Evolutionary conservation across 2,113 vertebrate species (phyloP).

Genomic region (Dicerorhinus sumatrensis): DNA sequence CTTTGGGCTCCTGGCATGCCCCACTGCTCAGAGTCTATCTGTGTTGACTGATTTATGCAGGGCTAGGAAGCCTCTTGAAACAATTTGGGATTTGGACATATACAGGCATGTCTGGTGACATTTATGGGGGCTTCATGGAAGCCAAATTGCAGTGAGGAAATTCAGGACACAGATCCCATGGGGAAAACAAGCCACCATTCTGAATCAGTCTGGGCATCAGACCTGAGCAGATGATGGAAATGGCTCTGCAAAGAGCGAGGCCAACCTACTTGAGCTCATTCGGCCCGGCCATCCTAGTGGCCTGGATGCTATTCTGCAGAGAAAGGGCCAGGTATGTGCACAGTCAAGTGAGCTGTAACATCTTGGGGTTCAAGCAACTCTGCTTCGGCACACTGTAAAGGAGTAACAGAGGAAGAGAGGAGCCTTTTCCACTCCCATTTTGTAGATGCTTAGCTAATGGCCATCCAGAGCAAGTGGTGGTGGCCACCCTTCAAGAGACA

Average conservation of each 20-base stretch:
- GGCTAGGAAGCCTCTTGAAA: background rate
- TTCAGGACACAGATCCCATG: background rate
- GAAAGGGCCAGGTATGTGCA: fast-evolving
- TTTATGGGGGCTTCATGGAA: background rate
- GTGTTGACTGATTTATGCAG: background rate
- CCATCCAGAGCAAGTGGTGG: background rate
- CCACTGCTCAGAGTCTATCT: background rate
- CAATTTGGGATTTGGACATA: background rate
- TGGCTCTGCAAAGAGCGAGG: background rate
- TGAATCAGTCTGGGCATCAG: background rate
- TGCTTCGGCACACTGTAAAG: background rate
- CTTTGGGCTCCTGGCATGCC: background rate
- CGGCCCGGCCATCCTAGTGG: too few species aligned
- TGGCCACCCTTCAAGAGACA: background rate
- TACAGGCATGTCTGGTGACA: background rate
- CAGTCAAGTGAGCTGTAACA: background rate
- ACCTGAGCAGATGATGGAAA: background rate
- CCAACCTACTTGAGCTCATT: too few species aligned
- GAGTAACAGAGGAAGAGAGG: background rate
- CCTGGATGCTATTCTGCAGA: background rate
- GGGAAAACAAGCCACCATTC: background rate
- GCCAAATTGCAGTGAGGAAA: background rate
- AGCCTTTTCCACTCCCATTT: background rate
- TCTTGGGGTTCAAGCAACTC: background rate
- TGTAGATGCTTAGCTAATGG: background rate